Conservation (phyloP, 2,797 vertebrate genomes). For the Fringilla coelebs region DNA sequence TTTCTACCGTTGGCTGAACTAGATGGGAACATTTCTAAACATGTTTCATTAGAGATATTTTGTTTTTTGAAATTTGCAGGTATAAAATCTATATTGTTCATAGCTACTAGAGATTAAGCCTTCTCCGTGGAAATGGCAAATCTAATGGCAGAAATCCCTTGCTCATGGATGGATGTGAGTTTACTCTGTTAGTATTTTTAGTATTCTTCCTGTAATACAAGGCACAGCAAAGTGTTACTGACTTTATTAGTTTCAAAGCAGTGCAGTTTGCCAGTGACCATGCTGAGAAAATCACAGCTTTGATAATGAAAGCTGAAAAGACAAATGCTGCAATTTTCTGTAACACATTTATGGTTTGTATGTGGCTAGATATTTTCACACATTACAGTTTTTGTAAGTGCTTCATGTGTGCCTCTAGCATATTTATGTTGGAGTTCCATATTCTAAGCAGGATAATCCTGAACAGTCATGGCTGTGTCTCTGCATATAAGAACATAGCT, state of each 20-base stretch:
- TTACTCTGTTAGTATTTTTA: neutral
- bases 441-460: neutral
- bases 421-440: neutral
- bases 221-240: neutral
- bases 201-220: neutral
- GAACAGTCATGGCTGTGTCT: neutral
- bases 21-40: neutral
- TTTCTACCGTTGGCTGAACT: neutral
- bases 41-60: neutral
- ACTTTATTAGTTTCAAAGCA: constrained; percentile 31
- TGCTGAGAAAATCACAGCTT: constrained; percentile 51
- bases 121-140: neutral
- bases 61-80: neutral
- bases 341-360: neutral
- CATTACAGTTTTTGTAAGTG: neutral
- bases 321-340: constrained; percentile 25
- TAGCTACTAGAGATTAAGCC: neutral
- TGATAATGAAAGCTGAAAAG: constrained; percentile 19
- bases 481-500: neutral
- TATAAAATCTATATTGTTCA: neutral
- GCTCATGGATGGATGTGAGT: neutral
- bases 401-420: neutral
- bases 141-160: neutral
- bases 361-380: neutral
- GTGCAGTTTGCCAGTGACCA: neutral